Evolutionary conservation across 2,113 vertebrate genomes (phyloP).

Genomic region (Ictalurus punctatus): DNA sequence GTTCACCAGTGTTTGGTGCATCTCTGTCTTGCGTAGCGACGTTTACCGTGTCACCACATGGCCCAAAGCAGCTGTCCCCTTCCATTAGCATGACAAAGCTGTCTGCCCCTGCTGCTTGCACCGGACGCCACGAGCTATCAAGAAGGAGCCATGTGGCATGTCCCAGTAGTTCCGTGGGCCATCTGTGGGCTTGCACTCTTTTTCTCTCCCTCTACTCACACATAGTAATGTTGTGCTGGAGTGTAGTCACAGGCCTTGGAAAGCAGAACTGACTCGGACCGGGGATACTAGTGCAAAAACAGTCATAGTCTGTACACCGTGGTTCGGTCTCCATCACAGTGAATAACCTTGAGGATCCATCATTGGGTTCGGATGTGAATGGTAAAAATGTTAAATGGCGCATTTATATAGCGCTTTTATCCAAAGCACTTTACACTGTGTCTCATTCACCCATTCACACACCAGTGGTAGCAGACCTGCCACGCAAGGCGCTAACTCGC

Average conservation of each 20-base stretch:
- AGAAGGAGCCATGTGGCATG: slow-evolving; percentile 45
- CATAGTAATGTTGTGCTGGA: not conserved
- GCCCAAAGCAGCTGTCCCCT: slow-evolving; percentile 52
- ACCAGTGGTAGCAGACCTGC: no score
- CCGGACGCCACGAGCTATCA: slow-evolving; percentile 41
- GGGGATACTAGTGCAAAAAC: not conserved
- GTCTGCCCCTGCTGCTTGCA: slow-evolving; percentile 11
- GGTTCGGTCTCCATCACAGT: not conserved
- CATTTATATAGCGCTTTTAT: no score
- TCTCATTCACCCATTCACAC: no score
- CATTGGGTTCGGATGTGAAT: not conserved
- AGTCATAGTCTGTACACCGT: not conserved
- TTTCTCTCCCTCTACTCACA: not conserved
- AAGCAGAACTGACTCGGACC: slow-evolving; percentile 16
- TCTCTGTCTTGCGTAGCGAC: slow-evolving; percentile 10
- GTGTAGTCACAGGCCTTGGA: not conserved
- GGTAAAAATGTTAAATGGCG: no score
- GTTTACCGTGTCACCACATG: slow-evolving; percentile 7
- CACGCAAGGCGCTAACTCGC: no score
- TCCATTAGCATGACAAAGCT: slow-evolving; percentile 63
- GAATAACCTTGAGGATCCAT: not conserved
- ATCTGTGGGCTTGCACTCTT: slow-evolving; percentile 51
- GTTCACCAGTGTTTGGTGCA: slow-evolving; percentile 6
- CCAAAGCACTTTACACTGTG: no score
- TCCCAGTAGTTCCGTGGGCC: slow-evolving; percentile 48